Conservation (phyloP, 2,797 vertebrate species). For the Holocentrus rufus region DNA sequence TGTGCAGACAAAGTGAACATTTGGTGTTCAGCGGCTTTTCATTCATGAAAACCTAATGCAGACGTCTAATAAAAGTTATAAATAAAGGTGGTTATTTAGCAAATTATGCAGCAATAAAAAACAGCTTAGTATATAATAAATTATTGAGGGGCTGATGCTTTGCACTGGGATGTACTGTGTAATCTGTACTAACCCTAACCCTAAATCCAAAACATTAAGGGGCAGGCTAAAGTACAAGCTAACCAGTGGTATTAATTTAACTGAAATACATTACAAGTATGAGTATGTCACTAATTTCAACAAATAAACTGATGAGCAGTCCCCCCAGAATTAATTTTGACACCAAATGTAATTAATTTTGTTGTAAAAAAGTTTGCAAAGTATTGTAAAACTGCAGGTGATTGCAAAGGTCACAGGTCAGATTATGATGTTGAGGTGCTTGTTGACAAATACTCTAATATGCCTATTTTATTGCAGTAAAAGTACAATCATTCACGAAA, state of each 20-base stretch:
- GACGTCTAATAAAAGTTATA: conserved; percentile 9
- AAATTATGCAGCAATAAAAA: not conserved
- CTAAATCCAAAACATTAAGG: conserved; percentile 29
- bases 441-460: not conserved
- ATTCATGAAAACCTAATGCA: conserved; percentile 11
- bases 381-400: not conserved
- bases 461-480: not conserved
- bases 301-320: conserved; percentile 1
- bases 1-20: not conserved
- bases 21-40: conserved; percentile 31
- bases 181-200: not conserved
- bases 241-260: not conserved
- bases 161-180: not conserved
- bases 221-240: not conserved
- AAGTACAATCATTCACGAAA: conserved; percentile 7
- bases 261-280: not conserved
- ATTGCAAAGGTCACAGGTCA: not conserved
- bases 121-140: conserved; percentile 14
- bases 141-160: not conserved
- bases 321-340: not conserved
- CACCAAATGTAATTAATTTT: not conserved
- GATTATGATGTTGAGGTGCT: not conserved
- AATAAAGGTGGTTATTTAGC: conserved; percentile 5
- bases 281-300: not conserved
- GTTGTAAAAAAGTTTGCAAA: not conserved